Percentiles rank a stretch among this genome's conserved stretches.
Evolutionary conservation across 2,113 vertebrate species (phyloP).

Genomic region (Trachemys scripta): DNA sequence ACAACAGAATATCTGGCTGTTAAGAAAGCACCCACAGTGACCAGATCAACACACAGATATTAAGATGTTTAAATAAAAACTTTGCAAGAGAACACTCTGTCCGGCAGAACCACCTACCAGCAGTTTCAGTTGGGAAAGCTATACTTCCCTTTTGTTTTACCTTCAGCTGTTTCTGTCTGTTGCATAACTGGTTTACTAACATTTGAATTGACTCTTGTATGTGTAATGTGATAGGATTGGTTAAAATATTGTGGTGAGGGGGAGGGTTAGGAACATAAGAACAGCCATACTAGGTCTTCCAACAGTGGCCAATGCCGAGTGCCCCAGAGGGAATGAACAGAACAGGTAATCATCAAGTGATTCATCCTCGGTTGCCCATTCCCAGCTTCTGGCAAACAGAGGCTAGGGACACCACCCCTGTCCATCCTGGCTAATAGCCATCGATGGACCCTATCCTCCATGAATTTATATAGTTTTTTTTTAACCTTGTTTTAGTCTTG

Average conservation of each 20-base stretch:
- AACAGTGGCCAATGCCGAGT: no score
- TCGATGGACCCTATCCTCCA: no score
- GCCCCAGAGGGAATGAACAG: no score
- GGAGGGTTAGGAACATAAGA: not conserved
- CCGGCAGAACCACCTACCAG: not conserved
- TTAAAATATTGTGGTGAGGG: not conserved
- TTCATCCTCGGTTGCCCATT: no score
- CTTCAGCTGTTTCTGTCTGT: not conserved
- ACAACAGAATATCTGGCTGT: not conserved
- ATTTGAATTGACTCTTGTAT: not conserved
- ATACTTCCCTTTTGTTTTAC: not conserved
- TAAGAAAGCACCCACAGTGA: not conserved
- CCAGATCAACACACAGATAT: not conserved
- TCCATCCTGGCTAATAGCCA: no score
- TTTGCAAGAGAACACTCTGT: not conserved
- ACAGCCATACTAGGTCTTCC: no score
- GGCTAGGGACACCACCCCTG: no score
- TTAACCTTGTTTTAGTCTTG: no score
- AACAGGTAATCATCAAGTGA: no score
- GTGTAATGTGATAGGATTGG: not conserved
- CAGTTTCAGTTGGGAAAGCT: no score
- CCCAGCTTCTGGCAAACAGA: no score
- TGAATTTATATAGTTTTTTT: no score
- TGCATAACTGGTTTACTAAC: not conserved
- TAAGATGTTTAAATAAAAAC: not conserved